Evolutionary conservation across 2,888 invertebrate genomes (phyloP).

Genomic region (Ichneumoninae sp.): DNA sequence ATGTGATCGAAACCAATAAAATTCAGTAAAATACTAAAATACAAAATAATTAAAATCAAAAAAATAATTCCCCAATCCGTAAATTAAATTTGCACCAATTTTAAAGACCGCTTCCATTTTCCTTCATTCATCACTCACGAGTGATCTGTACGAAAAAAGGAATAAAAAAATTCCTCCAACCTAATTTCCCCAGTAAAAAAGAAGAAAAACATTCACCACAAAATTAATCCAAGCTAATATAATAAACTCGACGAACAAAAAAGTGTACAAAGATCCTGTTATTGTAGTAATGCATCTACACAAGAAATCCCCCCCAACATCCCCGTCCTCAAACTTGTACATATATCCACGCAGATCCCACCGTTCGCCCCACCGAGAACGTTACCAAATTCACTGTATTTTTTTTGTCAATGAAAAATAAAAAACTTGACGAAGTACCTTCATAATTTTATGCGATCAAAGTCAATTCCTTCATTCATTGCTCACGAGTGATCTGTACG

Average conservation of each 20-base stretch:
- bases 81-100: too few relatives aligned
- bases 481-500: too few relatives aligned
- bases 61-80: too few relatives aligned
- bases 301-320: background rate
- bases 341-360: constrained; percentile 10
- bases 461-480: too few relatives aligned
- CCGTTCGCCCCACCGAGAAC: background rate
- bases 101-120: background rate
- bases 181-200: background rate
- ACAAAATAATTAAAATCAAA: too few relatives aligned
- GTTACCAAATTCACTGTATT: too few relatives aligned
- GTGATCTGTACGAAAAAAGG: too few relatives aligned
- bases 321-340: background rate
- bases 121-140: background rate
- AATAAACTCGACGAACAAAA: background rate
- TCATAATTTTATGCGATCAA: too few relatives aligned
- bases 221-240: constrained; percentile 14
- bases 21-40: background rate
- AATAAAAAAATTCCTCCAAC: too few relatives aligned
- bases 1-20: background rate
- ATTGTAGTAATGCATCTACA: constrained; percentile 30
- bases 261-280: constrained; percentile 25
- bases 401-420: too few relatives aligned
- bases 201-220: background rate
- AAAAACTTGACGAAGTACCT: too few relatives aligned